These are phyloP conservation scores for Girardia tigrina DNA, from an alignment of 2,888 invertebrate genomes.

Conservation along the genomic window DNA sequence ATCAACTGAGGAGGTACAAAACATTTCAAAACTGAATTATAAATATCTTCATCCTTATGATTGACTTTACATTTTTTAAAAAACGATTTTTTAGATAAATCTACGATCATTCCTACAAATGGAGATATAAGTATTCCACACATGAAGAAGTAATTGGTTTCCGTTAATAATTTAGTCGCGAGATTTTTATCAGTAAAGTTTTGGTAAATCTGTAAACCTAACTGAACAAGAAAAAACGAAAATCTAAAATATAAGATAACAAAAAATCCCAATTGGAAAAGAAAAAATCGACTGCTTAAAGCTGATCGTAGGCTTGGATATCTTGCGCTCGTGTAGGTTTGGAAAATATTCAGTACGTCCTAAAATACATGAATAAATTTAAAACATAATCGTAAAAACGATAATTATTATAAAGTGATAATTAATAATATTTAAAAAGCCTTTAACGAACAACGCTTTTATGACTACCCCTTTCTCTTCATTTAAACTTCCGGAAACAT, in stretches of 20 bases:
- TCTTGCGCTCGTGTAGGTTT: not conserved
- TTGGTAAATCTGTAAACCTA: not conserved
- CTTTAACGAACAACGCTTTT: too few relatives aligned
- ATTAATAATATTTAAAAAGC: too few relatives aligned
- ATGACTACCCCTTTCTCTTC: too few relatives aligned
- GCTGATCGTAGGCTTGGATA: not conserved
- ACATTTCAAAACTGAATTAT: not conserved
- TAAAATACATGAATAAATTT: too few relatives aligned
- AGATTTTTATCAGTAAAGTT: not conserved
- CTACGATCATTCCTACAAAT: not conserved
- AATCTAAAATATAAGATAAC: constrained; percentile 4
- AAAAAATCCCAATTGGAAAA: not conserved
- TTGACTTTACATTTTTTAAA: not conserved
- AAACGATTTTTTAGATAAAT: not conserved
- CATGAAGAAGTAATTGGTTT: not conserved
- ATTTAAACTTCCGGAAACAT: too few relatives aligned
- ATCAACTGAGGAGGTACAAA: not conserved
- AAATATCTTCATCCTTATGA: not conserved
- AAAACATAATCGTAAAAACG: too few relatives aligned
- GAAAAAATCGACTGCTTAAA: not conserved
- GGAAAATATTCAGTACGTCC: not conserved
- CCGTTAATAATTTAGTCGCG: not conserved
- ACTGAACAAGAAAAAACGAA: not conserved
- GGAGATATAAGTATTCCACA: not conserved
- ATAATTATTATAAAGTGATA: too few relatives aligned